Conservation (phyloP, 2,888 invertebrate species). For the Eristalis tenax region DNA sequence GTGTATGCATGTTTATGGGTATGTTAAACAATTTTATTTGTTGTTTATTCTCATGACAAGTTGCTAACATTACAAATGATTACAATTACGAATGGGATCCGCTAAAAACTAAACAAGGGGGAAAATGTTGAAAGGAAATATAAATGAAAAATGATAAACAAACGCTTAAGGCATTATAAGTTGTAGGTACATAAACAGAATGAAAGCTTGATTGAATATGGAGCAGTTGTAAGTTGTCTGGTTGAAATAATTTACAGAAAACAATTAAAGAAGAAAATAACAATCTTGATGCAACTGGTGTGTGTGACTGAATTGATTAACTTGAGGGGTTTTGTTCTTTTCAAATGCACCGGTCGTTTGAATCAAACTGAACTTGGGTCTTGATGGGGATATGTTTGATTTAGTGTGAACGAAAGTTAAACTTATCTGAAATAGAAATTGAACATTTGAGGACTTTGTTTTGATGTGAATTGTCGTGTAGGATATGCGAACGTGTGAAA, state of each 20-base stretch:
- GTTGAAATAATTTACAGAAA: slow-evolving; percentile 37
- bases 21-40: slow-evolving; percentile 25
- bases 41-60: slow-evolving; percentile 7
- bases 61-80: slow-evolving; percentile 34
- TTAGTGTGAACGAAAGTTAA: slow-evolving; percentile 40
- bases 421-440: slow-evolving; percentile 57
- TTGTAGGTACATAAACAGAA: not conserved
- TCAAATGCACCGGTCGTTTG: slow-evolving; percentile 9
- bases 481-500: not conserved
- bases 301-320: not conserved
- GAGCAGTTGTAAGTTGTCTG: not conserved
- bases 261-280: slow-evolving; percentile 7
- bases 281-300: not conserved
- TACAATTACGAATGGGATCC: slow-evolving; percentile 20
- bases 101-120: slow-evolving; percentile 15
- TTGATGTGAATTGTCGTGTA: not conserved
- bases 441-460: not conserved
- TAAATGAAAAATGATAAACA: not conserved
- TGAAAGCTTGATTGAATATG: not conserved
- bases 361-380: slow-evolving; percentile 15
- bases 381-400: slow-evolving; percentile 10
- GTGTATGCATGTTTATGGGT: slow-evolving; percentile 17
- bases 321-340: not conserved
- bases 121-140: not conserved
- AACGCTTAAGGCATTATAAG: not conserved